These are phyloP conservation scores for Melopsittacus undulatus DNA, from an alignment of 2,797 vertebrate species.

Conservation along the genomic window DNA sequence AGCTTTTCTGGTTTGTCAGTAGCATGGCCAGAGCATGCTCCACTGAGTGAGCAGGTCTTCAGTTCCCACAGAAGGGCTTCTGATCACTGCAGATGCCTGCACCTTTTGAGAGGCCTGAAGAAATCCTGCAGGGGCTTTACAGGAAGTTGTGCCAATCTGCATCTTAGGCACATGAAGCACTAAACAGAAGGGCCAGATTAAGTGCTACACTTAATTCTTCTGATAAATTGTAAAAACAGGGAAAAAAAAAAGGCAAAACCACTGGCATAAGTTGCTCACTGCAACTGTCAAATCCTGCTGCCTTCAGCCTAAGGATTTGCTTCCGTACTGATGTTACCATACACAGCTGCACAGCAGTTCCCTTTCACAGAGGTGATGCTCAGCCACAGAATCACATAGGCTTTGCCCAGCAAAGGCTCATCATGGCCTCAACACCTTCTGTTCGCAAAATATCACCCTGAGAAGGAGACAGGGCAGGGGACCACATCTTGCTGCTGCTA, in stretches of 20 bases:
- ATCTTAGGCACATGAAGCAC: slow-evolving; percentile 55
- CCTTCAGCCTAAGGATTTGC: neutral
- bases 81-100: neutral
- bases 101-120: neutral
- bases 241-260: neutral
- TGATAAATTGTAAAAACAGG: neutral
- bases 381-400: neutral
- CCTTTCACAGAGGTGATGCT: neutral
- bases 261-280: neutral
- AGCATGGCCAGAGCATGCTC: neutral
- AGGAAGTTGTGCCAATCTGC: slow-evolving; percentile 41
- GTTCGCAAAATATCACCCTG: neutral
- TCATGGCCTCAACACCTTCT: neutral
- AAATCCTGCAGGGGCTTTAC: slow-evolving; percentile 23
- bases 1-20: neutral
- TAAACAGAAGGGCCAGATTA: slow-evolving; percentile 56
- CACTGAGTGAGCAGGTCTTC: neutral
- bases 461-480: neutral
- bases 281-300: neutral
- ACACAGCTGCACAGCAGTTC: neutral
- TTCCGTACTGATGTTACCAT: neutral
- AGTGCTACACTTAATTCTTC: slow-evolving; percentile 30
- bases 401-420: neutral
- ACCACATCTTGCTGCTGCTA: accelerated
- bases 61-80: neutral